phyloP scores from a whole-genome alignment of 2,113 vertebrate genomes.

The Protobothrops mucrosquamatus region DNA sequence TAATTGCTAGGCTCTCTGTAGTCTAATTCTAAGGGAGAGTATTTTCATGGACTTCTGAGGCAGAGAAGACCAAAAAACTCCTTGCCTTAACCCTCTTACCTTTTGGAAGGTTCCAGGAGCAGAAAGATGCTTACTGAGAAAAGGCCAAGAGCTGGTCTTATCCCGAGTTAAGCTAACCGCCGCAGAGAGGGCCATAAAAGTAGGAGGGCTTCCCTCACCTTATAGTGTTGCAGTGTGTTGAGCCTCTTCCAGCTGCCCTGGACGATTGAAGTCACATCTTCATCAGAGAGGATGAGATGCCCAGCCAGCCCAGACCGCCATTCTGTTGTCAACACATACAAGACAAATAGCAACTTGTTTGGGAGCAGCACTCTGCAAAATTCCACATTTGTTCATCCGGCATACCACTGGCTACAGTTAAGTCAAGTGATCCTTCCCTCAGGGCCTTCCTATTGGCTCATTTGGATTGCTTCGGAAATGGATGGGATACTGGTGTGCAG shows the following conservation, averaged over 20 bases:
- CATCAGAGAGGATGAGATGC: constrained; percentile 94
- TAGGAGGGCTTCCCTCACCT: constrained; percentile 71
- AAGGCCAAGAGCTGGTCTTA: not conserved
- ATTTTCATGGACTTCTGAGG: not conserved
- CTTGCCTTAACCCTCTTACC: not conserved
- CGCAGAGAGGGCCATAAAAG: not conserved
- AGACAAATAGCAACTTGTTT: constrained; percentile 2
- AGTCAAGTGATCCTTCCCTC: not conserved
- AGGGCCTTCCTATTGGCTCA: not conserved
- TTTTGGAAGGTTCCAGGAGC: not conserved
- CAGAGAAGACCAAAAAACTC: not conserved
- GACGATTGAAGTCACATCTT: constrained; percentile 92
- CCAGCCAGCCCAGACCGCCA: constrained; percentile 95
- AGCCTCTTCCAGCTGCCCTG: constrained; percentile 95
- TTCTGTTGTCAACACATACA: constrained; percentile 68
- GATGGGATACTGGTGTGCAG: not conserved
- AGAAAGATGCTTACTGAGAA: not conserved
- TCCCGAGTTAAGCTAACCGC: not conserved
- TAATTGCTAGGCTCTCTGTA: not conserved
- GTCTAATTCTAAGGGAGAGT: not conserved
- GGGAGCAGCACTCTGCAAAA: not conserved
- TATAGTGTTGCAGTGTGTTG: constrained; percentile 96
- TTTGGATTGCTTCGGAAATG: not conserved
- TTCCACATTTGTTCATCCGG: not conserved
- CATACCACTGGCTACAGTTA: not conserved